Percentiles rank a stretch among this genome's conserved stretches.
phyloP scores from a whole-genome alignment of 2,888 invertebrate genomes.

The Apamea epomidion region DNA sequence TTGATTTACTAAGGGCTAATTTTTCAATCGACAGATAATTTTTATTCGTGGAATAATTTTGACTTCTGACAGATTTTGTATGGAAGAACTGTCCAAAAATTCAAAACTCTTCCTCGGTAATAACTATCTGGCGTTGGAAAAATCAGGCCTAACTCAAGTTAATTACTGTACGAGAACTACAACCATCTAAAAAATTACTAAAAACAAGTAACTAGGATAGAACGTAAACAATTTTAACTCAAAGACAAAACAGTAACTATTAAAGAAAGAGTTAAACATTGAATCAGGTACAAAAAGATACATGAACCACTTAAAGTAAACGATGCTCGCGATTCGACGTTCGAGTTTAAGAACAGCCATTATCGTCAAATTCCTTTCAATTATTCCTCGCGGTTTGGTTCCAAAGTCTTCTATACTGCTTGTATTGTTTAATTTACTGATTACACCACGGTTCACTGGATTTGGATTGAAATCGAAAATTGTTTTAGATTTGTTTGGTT shows the following conservation, averaged over 20 bases:
- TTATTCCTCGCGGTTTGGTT: slow-evolving; percentile 63
- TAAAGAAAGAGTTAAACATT: slow-evolving; percentile 37
- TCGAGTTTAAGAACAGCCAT: slow-evolving; percentile 58
- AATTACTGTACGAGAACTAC: too few relatives aligned
- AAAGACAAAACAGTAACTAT: slow-evolving; percentile 23
- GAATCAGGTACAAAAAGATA: slow-evolving; percentile 41
- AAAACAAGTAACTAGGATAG: not conserved
- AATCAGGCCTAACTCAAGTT: not conserved
- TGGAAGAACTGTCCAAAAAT: too few relatives aligned
- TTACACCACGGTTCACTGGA: slow-evolving; percentile 63
- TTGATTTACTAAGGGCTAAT: too few relatives aligned
- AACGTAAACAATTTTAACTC: not conserved
- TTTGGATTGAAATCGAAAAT: slow-evolving; percentile 68
- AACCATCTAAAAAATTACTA: not conserved
- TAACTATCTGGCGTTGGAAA: too few relatives aligned
- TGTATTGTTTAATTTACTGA: slow-evolving; percentile 69
- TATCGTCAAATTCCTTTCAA: slow-evolving; percentile 64
- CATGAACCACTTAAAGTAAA: slow-evolving; percentile 56
- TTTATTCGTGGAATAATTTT: too few relatives aligned
- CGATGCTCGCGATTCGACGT: slow-evolving; percentile 43
- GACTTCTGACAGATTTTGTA: too few relatives aligned
- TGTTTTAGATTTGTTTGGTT: slow-evolving; percentile 68
- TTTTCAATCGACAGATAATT: too few relatives aligned
- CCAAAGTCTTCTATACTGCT: slow-evolving; percentile 56
- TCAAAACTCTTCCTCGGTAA: too few relatives aligned